These are phyloP conservation scores for Brachymystax lenok DNA, from an alignment of 2,797 vertebrate genomes.

Conservation along the genomic window DNA sequence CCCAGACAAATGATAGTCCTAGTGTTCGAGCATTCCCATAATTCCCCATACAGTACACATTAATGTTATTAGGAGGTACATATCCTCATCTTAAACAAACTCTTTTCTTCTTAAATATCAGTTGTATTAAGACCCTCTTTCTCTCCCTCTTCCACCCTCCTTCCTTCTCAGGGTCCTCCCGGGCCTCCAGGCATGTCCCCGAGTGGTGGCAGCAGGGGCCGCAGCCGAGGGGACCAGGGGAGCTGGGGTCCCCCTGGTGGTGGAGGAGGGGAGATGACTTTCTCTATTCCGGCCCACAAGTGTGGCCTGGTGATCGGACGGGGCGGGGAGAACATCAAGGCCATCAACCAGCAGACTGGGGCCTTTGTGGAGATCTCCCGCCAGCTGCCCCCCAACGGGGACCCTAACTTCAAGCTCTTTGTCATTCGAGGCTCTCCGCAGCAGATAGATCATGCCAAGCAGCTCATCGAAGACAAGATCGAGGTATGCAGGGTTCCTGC, in stretches of 20 bases:
- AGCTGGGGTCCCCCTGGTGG: constrained; percentile 74
- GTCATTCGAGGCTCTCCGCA: constrained; percentile 79
- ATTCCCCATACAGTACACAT: background rate
- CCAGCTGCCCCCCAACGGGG: constrained; percentile 78
- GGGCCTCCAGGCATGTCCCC: constrained; percentile 77
- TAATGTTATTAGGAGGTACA: background rate
- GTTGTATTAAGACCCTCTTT: background rate
- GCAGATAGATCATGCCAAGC: constrained; percentile 83
- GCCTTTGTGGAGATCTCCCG: constrained; percentile 81
- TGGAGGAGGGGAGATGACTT: constrained; percentile 73
- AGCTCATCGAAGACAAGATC: constrained; percentile 83
- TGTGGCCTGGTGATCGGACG: constrained; percentile 80
- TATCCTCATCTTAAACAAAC: background rate
- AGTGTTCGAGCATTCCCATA: background rate
- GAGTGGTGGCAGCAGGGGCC: constrained; percentile 61
- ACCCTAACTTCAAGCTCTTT: constrained; percentile 82
- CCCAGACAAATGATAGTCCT: background rate
- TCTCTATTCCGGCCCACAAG: constrained; percentile 80
- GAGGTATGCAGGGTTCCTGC: constrained; percentile 63
- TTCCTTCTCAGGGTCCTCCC: constrained; percentile 67
- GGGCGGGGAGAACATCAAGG: constrained; percentile 80
- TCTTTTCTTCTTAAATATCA: background rate
- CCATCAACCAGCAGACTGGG: constrained; percentile 82
- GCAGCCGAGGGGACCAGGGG: constrained; percentile 70
- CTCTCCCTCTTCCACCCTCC: background rate